Conservation (phyloP, 2,113 vertebrate genomes). For the Aramus guarauna region DNA sequence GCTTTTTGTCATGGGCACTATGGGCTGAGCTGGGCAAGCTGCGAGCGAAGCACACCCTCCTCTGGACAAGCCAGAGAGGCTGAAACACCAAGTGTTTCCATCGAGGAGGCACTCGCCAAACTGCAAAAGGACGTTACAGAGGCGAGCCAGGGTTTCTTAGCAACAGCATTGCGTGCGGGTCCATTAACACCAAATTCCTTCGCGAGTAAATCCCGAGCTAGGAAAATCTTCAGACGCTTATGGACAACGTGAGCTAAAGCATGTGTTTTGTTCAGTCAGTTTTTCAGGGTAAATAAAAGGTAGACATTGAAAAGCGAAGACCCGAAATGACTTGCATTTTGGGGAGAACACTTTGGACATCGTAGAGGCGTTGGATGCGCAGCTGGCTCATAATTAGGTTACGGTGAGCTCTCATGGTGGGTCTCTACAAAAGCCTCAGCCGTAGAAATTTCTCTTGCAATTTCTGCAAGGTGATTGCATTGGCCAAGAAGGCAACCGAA, state of each 20-base stretch:
- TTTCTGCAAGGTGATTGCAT: neutral
- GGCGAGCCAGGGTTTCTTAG: conserved; percentile 31
- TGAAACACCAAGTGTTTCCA: neutral
- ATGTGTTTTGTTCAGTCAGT: neutral
- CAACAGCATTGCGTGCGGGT: neutral
- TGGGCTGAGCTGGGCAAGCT: neutral
- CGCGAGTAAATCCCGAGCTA: neutral
- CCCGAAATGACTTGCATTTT: neutral
- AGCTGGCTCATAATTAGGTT: neutral
- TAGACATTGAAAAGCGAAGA: neutral
- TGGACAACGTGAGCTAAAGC: neutral
- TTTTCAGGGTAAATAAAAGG: neutral
- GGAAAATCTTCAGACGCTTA: neutral
- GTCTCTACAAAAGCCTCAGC: neutral
- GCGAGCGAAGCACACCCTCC: neutral
- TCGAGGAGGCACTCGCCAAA: neutral
- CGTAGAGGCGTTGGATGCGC: neutral
- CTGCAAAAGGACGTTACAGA: neutral
- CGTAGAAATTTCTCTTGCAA: neutral
- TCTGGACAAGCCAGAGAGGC: neutral
- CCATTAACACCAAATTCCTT: conserved; percentile 8
- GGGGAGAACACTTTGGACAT: neutral
- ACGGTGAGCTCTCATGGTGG: neutral
- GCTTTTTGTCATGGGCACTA: fast-evolving
- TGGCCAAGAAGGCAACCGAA: neutral